phyloP scores from a whole-genome alignment of 2,888 invertebrate genomes.

The Gastracanthus pulcherrimus region DNA sequence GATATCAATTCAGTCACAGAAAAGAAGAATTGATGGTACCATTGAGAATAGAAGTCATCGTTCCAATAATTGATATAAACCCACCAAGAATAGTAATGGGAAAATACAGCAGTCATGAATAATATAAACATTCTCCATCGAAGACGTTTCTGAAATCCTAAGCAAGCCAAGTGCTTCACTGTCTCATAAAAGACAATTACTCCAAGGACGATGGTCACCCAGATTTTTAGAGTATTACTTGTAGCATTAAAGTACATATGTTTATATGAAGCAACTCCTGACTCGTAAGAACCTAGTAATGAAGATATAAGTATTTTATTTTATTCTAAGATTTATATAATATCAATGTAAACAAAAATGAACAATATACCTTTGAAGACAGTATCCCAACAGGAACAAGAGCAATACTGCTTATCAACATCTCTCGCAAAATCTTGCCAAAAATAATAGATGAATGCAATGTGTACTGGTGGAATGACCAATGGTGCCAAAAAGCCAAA shows the following conservation, averaged over 20 bases:
- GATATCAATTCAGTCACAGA: slow-evolving; percentile 82
- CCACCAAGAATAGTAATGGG: slow-evolving; percentile 86
- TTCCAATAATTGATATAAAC: slow-evolving; percentile 85
- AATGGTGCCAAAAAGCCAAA: slow-evolving; percentile 73
- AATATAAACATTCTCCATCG: slow-evolving; percentile 82
- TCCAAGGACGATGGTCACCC: slow-evolving; percentile 81
- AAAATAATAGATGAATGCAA: slow-evolving; percentile 81
- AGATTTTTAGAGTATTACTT: slow-evolving; percentile 83
- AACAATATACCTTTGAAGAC: slow-evolving; percentile 83
- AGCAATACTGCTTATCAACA: slow-evolving; percentile 83
- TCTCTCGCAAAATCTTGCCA: slow-evolving; percentile 84
- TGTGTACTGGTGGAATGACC: slow-evolving; percentile 81
- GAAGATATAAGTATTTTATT: slow-evolving; percentile 34
- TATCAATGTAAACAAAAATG: neutral
- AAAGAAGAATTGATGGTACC: slow-evolving; percentile 84
- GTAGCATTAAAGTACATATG: slow-evolving; percentile 86
- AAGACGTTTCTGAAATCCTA: slow-evolving; percentile 79
- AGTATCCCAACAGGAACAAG: slow-evolving; percentile 88
- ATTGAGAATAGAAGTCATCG: slow-evolving; percentile 85
- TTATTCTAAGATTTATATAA: neutral
- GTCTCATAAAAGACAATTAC: slow-evolving; percentile 82
- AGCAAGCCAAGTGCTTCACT: slow-evolving; percentile 79
- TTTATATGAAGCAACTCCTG: slow-evolving; percentile 84
- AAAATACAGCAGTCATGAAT: slow-evolving; percentile 82
- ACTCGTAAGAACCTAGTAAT: slow-evolving; percentile 84